Evolutionary conservation across 2,888 invertebrate genomes (phyloP), one percentile per base, ranked within the genome.

Genomic region (Allygus modestus): DNA sequence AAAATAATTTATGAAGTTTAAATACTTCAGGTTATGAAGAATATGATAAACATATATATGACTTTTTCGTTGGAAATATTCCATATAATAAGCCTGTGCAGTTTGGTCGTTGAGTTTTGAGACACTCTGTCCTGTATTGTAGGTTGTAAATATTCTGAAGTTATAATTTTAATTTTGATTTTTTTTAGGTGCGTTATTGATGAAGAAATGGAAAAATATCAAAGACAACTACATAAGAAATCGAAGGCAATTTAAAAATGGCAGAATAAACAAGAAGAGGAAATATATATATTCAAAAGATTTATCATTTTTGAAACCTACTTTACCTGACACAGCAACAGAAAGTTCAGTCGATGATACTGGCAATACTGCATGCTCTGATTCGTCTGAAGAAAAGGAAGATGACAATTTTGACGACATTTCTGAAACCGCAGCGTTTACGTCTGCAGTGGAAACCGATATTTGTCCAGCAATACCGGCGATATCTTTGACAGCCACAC

Each of bases 201-300:
- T 23, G 23, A 69, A 69, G 69, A 69, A 69, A 31, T 69, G 69
- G 69, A 69, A 69, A 33, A 69, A 69, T 15, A 31, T 69, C 17
- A 69, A 31, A 31, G 69, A 69, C 33, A 69, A 31, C 31, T 69
- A 69, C 31, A n/a, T 28, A 31, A 69, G 69, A 31, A 17, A 33
- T 31, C 17, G 12, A 4, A 69, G 31, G n/a, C 23, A 23, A 17
- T 46, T 46, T 2, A 61, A 61, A 61, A 11, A 2, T 15, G 26
- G 23, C 1, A 69, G 7, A 33, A 33, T 23, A 61, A 23, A 5
- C 17, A 31, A 69, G 23, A 69, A 33, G 4, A 69, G n/a, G 23
- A 28, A 1, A 69, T 69, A 69, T 31, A 69, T 69, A 2, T 69
- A 69, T 31, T 4, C 31, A 1, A 33, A 31, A 0, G 7, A 31